Percentiles rank a stretch among this genome's conserved stretches.
phyloP scores from a whole-genome alignment of 2,113 vertebrate species.

The Lepisosteus oculatus region DNA sequence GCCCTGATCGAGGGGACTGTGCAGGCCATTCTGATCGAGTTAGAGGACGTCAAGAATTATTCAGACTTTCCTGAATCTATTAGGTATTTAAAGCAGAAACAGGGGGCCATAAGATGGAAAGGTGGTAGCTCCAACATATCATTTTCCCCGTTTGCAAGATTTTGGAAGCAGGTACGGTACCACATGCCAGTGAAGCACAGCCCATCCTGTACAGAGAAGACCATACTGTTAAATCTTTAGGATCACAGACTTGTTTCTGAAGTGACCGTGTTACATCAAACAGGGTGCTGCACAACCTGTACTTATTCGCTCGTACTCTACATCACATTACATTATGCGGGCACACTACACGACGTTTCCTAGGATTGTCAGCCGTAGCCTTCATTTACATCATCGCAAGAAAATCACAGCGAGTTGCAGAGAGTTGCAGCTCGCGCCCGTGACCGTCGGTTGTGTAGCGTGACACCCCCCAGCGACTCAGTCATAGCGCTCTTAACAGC shows the following conservation, averaged over 20 bases:
- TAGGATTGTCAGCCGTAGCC: too few species aligned
- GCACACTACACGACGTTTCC: too few species aligned
- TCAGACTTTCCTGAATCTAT: constrained; percentile 73
- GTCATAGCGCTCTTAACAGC: too few species aligned
- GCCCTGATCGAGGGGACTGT: constrained; percentile 72
- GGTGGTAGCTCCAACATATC: constrained; percentile 24
- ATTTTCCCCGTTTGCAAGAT: constrained; percentile 52
- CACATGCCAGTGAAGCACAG: constrained; percentile 74
- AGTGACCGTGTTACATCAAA: not conserved
- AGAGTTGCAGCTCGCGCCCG: too few species aligned
- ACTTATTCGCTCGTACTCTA: too few species aligned
- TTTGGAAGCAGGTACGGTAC: constrained; percentile 84
- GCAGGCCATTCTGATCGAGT: constrained; percentile 79
- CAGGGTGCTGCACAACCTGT: not conserved
- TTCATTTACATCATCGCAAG: too few species aligned
- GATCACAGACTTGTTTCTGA: not conserved
- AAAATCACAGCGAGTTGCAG: too few species aligned
- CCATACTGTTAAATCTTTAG: constrained; percentile 36
- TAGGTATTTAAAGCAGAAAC: constrained; percentile 74
- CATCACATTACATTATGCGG: too few species aligned
- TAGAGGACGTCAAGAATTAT: constrained; percentile 63
- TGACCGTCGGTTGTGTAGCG: too few species aligned
- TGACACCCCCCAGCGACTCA: too few species aligned
- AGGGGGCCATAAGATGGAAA: constrained; percentile 75
- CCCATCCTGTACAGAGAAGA: constrained; percentile 34